Conservation (phyloP, 2,797 vertebrate species). For the Astyanax mexicanus region DNA sequence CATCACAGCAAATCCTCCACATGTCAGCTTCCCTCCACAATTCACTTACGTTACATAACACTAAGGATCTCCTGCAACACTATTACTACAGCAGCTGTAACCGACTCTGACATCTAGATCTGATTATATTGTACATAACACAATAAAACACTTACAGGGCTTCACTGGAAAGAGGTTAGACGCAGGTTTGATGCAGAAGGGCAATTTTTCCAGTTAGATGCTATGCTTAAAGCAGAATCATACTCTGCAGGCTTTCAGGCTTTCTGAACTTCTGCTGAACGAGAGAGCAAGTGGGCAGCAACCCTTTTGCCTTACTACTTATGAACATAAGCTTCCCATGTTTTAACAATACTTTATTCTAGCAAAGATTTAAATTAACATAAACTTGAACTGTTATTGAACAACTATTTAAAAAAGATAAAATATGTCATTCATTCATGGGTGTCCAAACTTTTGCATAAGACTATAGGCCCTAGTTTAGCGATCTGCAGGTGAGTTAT, state of each 20-base stretch:
- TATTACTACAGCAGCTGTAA: constrained; percentile 2
- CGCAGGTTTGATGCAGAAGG: background rate
- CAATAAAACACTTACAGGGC: background rate
- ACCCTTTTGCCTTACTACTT: no score
- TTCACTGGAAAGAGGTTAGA: background rate
- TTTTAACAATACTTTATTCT: background rate
- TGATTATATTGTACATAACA: background rate
- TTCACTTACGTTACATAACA: background rate
- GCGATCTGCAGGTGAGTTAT: no score
- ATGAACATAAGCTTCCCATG: background rate
- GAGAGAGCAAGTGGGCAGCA: background rate
- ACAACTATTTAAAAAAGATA: no score
- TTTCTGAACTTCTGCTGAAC: background rate
- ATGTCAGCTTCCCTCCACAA: background rate
- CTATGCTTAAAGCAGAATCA: background rate
- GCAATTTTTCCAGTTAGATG: background rate
- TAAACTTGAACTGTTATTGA: no score
- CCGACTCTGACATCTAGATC: background rate
- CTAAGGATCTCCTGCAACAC: background rate
- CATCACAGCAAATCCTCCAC: background rate
- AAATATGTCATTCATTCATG: no score
- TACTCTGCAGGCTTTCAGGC: background rate
- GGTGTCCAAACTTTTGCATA: no score
- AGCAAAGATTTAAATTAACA: no score
- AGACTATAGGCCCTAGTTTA: no score